Evolutionary conservation across 2,797 vertebrate species (phyloP).

Genomic region (Gallinago solitaria): DNA sequence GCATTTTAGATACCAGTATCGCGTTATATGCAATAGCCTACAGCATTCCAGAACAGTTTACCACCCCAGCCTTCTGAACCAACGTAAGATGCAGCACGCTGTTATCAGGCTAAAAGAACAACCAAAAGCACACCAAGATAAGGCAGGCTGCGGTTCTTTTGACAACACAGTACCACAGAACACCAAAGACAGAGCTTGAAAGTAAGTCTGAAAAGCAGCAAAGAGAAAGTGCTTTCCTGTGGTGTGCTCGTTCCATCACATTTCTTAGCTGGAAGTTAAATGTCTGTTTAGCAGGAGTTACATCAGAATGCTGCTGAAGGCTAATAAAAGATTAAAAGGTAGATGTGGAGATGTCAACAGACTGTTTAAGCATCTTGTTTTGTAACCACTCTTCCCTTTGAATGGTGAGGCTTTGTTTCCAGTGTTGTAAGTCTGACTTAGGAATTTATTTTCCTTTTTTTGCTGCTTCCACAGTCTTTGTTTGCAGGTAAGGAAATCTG

Average conservation of each 20-base stretch:
- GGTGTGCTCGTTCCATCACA: background rate
- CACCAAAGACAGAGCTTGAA: conserved; percentile 13
- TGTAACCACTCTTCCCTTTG: conserved; percentile 12
- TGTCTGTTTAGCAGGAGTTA: background rate
- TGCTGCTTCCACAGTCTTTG: background rate
- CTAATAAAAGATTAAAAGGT: conserved; percentile 41
- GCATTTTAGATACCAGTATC: background rate
- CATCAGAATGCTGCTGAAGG: conserved; percentile 50
- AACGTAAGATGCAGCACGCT: accelerated
- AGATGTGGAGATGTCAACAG: conserved; percentile 25
- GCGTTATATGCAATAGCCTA: background rate
- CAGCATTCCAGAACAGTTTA: background rate
- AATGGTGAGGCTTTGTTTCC: background rate
- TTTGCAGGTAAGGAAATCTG: background rate
- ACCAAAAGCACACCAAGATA: background rate
- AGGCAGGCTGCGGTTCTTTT: background rate
- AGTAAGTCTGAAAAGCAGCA: background rate
- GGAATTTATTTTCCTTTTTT: background rate
- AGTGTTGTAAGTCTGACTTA: conserved; percentile 20
- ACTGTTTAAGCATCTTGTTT: background rate
- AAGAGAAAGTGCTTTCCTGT: conserved; percentile 6
- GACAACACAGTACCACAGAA: background rate
- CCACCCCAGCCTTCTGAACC: background rate
- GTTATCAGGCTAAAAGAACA: background rate
- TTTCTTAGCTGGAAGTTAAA: conserved; percentile 44